Evolutionary conservation across 2,113 vertebrate species (phyloP).

Genomic region (Sander lucioperca): DNA sequence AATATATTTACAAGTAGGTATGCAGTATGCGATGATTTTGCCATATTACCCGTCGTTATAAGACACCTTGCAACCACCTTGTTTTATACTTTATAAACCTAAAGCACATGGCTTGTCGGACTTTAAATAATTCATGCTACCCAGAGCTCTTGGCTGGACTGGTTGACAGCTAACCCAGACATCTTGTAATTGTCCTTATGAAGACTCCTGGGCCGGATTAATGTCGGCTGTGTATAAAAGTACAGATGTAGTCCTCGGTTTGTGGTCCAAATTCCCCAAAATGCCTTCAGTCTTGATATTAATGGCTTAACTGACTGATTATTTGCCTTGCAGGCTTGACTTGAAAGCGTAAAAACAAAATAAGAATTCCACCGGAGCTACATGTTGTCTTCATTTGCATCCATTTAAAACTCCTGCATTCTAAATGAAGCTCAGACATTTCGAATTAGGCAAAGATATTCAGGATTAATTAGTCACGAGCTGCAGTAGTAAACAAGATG

Average conservation of each 20-base stretch:
- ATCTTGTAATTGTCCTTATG: constrained; percentile 6
- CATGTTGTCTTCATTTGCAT: constrained; percentile 21
- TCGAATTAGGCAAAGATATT: constrained; percentile 12
- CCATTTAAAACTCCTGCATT: constrained; percentile 5
- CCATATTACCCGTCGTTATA: too few species aligned
- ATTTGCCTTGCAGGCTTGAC: neutral
- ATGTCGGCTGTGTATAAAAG: neutral
- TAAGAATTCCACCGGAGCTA: neutral
- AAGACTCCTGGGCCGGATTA: neutral
- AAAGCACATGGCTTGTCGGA: neutral
- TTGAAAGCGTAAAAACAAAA: neutral
- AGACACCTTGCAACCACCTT: neutral
- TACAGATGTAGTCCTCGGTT: too few species aligned
- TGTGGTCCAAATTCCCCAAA: neutral
- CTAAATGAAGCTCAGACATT: constrained; percentile 18
- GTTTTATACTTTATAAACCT: neutral
- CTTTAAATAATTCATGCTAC: constrained; percentile 16
- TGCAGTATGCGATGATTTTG: neutral
- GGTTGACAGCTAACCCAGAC: constrained; percentile 14
- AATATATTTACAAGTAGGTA: neutral
- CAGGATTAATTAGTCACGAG: constrained; percentile 33
- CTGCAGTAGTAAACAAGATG: neutral
- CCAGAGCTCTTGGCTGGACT: neutral
- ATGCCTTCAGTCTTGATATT: neutral
- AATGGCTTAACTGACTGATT: neutral